A percentile compares a stretch with the other conserved stretches of the same genome.
phyloP scores from a whole-genome alignment of 2,797 vertebrate genomes.

The Hirundo rustica region DNA sequence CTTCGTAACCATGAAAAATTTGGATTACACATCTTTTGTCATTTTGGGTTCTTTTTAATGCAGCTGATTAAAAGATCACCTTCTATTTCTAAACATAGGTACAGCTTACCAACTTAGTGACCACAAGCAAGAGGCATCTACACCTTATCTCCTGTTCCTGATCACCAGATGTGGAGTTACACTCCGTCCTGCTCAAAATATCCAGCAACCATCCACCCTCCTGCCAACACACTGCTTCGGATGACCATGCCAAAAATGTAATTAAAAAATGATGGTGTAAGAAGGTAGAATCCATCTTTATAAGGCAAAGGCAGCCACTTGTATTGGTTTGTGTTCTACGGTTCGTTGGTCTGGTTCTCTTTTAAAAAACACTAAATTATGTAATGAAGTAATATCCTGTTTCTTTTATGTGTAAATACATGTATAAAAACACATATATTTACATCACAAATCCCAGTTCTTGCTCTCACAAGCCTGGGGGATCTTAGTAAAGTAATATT shows the following conservation, averaged over 20 bases:
- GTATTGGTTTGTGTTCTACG: not conserved
- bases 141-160: not conserved
- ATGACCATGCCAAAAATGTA: not conserved
- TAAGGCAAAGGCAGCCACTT: not conserved
- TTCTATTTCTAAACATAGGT: not conserved
- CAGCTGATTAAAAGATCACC: not conserved
- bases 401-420: not conserved
- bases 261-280: fast-evolving
- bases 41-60: not conserved
- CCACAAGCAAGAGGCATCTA: not conserved
- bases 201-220: not conserved
- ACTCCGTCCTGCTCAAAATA: not conserved
- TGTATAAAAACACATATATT: not conserved
- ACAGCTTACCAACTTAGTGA: not conserved
- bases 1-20: not conserved
- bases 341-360: not conserved
- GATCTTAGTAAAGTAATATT: not conserved
- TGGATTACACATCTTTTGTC: not conserved
- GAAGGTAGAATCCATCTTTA: not conserved
- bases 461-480: not conserved
- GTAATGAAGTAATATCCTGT: not conserved
- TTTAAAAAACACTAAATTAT: not conserved
- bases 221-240: not conserved
- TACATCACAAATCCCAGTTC: not conserved
- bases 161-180: not conserved